Conservation (phyloP, 2,113 vertebrate genomes). For the Dipodomys ordii region DNA sequence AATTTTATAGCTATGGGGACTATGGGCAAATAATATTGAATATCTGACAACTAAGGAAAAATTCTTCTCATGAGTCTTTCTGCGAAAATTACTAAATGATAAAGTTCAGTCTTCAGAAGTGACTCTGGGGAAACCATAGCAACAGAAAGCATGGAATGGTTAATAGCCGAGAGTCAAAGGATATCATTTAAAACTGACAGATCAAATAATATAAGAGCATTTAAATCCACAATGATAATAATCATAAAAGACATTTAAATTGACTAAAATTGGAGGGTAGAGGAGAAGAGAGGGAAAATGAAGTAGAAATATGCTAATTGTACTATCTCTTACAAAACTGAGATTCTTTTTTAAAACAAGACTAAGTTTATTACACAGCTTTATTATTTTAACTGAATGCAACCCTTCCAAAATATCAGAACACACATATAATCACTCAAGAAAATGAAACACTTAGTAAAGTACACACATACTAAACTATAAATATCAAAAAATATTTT, state of each 20-base stretch:
- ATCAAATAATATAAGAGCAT: conserved; percentile 40
- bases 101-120: not conserved
- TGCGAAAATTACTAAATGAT: conserved; percentile 23
- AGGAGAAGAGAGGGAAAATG: not conserved
- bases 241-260: conserved; percentile 15
- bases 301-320: conserved; percentile 24
- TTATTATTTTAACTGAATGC: conserved; percentile 15
- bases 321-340: not conserved
- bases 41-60: not conserved
- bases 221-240: conserved; percentile 27
- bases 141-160: not conserved
- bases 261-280: conserved; percentile 24
- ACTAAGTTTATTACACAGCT: not conserved
- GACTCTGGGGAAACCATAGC: not conserved
- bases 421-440: not conserved
- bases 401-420: not conserved
- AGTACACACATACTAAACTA: not conserved
- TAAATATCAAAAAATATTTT: not conserved
- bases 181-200: conserved; percentile 28
- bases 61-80: not conserved
- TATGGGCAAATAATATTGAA: not conserved
- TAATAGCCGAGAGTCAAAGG: not conserved
- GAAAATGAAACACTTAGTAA: not conserved
- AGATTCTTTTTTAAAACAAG: not conserved
- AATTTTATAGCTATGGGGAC: not conserved